phyloP scores from a whole-genome alignment of 92 coral and sea anemone species.

The Porites rus region DNA sequence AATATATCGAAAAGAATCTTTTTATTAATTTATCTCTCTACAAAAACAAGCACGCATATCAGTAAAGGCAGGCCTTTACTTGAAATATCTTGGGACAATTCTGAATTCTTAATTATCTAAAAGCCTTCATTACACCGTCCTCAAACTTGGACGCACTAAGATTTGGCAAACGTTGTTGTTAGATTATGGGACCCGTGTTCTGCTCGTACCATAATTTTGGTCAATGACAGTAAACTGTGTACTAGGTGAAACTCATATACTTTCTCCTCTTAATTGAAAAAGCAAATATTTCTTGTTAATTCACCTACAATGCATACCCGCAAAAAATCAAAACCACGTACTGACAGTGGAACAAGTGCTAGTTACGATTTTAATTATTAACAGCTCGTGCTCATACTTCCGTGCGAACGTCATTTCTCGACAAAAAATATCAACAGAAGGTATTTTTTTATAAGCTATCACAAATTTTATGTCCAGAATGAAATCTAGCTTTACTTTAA shows the following conservation, averaged over 20 bases:
- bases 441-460: conserved; percentile 14
- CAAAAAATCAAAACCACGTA: not conserved
- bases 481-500: not conserved
- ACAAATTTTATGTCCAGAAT: conserved; percentile 12
- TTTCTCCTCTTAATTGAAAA: not conserved
- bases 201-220: not conserved
- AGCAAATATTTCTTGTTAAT: not conserved
- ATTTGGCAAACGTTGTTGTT: too few species aligned
- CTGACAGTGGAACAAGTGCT: not conserved
- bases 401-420: conserved; percentile 37
- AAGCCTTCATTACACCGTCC: too few species aligned
- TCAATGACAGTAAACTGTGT: not conserved
- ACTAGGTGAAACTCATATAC: not conserved
- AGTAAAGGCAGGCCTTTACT: too few species aligned
- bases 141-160: too few species aligned
- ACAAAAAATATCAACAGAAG: not conserved
- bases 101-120: too few species aligned
- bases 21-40: too few species aligned
- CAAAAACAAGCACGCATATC: too few species aligned
- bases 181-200: too few species aligned
- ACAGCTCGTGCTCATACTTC: conserved; percentile 29
- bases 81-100: too few species aligned
- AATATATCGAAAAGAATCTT: too few species aligned
- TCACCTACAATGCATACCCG: conserved; percentile 25
- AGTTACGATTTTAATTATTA: conserved; percentile 30